Evolutionary conservation across 2,113 vertebrate species (phyloP).

Genomic region (Dipodomys spectabilis): DNA sequence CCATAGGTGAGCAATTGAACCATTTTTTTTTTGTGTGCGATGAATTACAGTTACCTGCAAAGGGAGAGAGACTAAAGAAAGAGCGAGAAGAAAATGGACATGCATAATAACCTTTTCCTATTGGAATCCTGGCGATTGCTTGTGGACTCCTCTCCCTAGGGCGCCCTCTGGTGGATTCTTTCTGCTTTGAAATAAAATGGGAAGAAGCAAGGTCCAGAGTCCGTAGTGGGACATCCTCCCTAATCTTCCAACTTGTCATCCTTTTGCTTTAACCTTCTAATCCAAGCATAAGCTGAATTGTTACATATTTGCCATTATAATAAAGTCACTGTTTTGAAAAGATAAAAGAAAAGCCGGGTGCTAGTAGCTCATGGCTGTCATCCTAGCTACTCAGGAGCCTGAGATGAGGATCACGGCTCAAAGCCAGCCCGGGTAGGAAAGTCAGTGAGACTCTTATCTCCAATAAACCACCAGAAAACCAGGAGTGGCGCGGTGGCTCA

Average conservation of each 20-base stretch:
- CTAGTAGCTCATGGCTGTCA: too few relatives aligned
- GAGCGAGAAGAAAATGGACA: not conserved
- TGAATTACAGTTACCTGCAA: not conserved
- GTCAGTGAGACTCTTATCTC: too few relatives aligned
- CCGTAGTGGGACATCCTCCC: not conserved
- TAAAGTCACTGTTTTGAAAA: not conserved
- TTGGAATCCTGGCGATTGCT: not conserved
- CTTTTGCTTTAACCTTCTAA: not conserved
- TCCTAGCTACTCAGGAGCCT: too few relatives aligned
- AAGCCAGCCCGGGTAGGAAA: too few relatives aligned
- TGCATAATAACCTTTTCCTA: not conserved
- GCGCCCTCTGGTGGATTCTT: slow-evolving; percentile 65
- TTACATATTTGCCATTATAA: not conserved
- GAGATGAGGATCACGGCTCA: too few relatives aligned
- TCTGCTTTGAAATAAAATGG: not conserved
- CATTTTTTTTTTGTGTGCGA: not conserved
- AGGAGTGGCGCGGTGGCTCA: too few relatives aligned
- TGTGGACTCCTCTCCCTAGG: not conserved
- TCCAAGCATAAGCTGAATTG: not conserved
- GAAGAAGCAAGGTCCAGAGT: not conserved
- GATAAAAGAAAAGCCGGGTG: not conserved
- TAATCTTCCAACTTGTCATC: not conserved
- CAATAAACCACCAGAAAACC: too few relatives aligned
- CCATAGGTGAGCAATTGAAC: slow-evolving; percentile 87
- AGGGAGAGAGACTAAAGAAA: not conserved